Evolutionary conservation across 2,888 invertebrate genomes (phyloP).

Genomic region (Glyphotaelius pellucidus): DNA sequence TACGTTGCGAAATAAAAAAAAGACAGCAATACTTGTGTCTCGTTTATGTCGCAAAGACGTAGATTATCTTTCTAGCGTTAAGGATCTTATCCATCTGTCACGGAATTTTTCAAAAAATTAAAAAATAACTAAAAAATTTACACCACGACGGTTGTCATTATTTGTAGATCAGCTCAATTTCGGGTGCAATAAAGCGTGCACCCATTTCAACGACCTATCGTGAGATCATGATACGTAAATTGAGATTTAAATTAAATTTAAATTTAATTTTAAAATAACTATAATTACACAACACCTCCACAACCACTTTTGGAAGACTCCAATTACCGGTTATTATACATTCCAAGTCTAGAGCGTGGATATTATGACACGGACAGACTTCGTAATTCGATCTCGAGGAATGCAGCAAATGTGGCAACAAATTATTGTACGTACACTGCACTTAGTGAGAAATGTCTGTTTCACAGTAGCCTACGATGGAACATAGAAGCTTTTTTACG

Average conservation of each 20-base stretch:
- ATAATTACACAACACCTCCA: neutral
- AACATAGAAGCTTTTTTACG: neutral
- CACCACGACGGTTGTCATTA: neutral
- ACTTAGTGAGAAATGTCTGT: neutral
- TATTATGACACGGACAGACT: neutral
- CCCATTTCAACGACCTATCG: neutral
- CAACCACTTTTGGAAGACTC: neutral
- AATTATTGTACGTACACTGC: constrained; percentile 19
- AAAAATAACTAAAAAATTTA: neutral
- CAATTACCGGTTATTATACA: neutral
- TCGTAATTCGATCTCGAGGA: neutral
- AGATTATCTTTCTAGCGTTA: too few relatives aligned
- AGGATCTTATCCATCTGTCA: neutral
- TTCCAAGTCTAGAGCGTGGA: neutral
- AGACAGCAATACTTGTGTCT: too few relatives aligned
- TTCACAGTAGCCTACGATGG: neutral
- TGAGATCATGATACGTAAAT: neutral
- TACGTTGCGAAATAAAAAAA: too few relatives aligned
- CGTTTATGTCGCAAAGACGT: too few relatives aligned
- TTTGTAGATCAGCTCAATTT: neutral
- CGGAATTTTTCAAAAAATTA: neutral
- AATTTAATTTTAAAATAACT: neutral
- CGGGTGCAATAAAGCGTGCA: neutral
- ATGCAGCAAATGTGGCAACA: constrained; percentile 3
- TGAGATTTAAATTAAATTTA: neutral